Conservation (phyloP, 1,140 invertebrate species). For the Ips nitidus region DNA sequence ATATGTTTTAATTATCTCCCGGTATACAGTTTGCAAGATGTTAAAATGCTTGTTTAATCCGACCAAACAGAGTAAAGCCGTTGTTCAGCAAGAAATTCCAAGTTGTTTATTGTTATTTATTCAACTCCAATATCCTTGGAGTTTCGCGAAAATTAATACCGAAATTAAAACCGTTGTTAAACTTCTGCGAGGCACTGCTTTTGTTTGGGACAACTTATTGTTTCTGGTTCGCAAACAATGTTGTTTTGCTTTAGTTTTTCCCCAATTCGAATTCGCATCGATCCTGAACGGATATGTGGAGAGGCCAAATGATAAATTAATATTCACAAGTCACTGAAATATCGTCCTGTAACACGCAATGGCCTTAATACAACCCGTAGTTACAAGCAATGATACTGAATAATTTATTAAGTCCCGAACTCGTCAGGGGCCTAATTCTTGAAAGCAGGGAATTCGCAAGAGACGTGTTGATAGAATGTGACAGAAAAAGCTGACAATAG, state of each 20-base stretch:
- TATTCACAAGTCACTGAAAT: conserved; percentile 2
- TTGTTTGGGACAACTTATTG: not conserved
- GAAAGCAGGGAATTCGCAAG: no score
- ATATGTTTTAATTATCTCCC: no score
- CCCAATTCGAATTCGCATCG: not conserved
- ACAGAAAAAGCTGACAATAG: no score
- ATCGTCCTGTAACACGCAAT: not conserved
- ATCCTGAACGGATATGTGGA: not conserved
- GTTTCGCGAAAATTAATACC: not conserved
- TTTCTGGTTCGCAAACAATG: not conserved
- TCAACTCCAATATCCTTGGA: conserved; percentile 1
- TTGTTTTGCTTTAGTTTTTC: not conserved
- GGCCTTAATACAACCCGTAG: not conserved
- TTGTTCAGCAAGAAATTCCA: conserved; percentile 2
- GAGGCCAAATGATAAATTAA: not conserved
- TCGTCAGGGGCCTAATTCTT: not conserved
- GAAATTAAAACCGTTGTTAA: conserved; percentile 2
- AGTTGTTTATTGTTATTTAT: conserved; percentile 4
- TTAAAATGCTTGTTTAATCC: no score
- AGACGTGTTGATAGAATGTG: no score
- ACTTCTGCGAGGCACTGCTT: not conserved
- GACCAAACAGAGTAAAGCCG: not conserved
- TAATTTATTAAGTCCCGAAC: not conserved
- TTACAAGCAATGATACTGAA: not conserved
- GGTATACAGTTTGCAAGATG: no score